phyloP scores from a whole-genome alignment of 2,888 invertebrate species.

The Tinea trinotella region DNA sequence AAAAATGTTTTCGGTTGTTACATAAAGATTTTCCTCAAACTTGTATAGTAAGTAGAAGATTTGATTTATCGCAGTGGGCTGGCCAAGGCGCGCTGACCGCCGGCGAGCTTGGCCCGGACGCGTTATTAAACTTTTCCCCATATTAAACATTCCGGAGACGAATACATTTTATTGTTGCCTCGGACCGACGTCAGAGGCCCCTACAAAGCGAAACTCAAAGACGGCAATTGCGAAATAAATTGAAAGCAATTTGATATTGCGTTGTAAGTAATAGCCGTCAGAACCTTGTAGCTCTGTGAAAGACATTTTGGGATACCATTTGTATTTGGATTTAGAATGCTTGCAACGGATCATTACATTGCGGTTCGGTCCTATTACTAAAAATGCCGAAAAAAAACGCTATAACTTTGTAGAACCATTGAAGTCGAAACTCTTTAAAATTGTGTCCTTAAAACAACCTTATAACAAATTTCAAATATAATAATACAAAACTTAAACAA shows the following conservation, averaged over 20 bases:
- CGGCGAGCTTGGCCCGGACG: conserved; percentile 53
- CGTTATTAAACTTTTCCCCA: conserved; percentile 74
- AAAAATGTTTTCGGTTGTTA: conserved; percentile 12
- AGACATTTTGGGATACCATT: conserved; percentile 60
- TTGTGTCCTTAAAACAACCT: background rate
- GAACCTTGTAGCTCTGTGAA: conserved; percentile 53
- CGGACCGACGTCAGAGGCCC: conserved; percentile 71
- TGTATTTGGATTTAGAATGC: conserved; percentile 39
- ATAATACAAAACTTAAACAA: background rate
- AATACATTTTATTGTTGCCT: conserved; percentile 74
- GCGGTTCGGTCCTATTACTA: background rate
- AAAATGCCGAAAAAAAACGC: no score
- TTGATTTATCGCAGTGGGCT: conserved; percentile 67
- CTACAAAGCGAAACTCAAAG: conserved; percentile 73
- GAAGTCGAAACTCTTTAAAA: no score
- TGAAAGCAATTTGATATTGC: conserved; percentile 73
- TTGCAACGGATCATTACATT: conserved; percentile 45
- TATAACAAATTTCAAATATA: background rate
- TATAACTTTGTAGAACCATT: no score
- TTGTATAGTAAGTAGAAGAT: conserved; percentile 59
- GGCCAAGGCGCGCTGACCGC: conserved; percentile 52
- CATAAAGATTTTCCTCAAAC: conserved; percentile 38
- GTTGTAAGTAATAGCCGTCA: conserved; percentile 72
- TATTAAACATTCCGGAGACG: conserved; percentile 75
- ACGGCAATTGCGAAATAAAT: conserved; percentile 73